A percentile compares a stretch with the other conserved stretches of the same genome.
Evolutionary conservation across 2,113 vertebrate genomes (phyloP).

Genomic region (Xiphophorus maculatus): DNA sequence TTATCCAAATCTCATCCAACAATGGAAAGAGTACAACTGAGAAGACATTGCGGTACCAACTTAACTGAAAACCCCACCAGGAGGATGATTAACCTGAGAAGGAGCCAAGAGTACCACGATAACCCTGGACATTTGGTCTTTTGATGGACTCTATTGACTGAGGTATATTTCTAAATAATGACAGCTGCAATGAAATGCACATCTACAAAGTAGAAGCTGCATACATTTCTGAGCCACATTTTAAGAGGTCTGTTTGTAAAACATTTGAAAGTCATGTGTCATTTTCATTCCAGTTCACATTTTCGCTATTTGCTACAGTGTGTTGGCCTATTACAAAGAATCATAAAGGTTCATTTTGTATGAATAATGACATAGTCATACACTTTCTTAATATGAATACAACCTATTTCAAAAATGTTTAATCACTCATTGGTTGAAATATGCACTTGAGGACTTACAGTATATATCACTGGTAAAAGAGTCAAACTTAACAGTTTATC

Average conservation of each 20-base stretch:
- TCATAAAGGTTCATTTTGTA: neutral
- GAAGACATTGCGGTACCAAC: neutral
- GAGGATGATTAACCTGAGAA: neutral
- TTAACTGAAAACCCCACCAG: neutral
- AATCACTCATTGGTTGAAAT: no score
- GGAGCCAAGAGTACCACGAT: neutral
- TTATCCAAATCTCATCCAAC: neutral
- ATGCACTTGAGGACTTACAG: no score
- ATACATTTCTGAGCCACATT: neutral
- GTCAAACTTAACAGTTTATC: neutral
- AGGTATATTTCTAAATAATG: no score
- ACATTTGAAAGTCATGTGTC: neutral
- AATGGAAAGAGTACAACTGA: neutral
- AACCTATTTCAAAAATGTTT: no score
- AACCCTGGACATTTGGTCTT: no score
- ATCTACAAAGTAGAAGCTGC: no score
- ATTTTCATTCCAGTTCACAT: neutral
- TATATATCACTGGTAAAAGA: neutral
- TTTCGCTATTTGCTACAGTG: no score
- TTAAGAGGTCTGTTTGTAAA: neutral
- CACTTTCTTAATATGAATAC: no score
- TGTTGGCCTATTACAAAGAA: no score
- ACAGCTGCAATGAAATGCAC: no score
- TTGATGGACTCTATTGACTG: no score
- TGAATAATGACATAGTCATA: neutral